phyloP scores from a whole-genome alignment of 2,888 invertebrate genomes.

The Helleia helle region DNA sequence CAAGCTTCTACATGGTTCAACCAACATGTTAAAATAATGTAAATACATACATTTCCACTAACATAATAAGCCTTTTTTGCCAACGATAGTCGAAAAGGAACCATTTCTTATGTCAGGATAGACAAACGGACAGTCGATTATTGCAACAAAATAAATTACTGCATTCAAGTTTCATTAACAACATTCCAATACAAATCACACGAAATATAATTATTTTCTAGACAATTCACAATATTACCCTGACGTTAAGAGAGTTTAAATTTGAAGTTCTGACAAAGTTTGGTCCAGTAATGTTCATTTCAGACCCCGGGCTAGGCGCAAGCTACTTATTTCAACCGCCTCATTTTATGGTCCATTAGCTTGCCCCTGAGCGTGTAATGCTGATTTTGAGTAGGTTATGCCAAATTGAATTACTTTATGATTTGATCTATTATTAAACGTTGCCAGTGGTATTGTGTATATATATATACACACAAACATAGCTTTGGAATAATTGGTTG shows the following conservation, averaged over 20 bases:
- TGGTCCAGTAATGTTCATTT: slow-evolving; percentile 24
- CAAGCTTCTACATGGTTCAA: too few relatives aligned
- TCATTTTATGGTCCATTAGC: slow-evolving; percentile 30
- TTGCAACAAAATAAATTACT: background rate
- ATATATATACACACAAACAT: too few relatives aligned
- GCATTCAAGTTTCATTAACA: too few relatives aligned
- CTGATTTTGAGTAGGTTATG: slow-evolving; percentile 18
- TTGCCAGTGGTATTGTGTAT: background rate
- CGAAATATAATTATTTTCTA: slow-evolving; percentile 28
- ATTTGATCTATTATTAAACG: slow-evolving; percentile 7
- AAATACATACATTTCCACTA: too few relatives aligned
- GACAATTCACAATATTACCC: slow-evolving; percentile 30
- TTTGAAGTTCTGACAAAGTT: slow-evolving; percentile 25
- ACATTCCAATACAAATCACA: too few relatives aligned
- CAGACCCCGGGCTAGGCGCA: slow-evolving; percentile 22
- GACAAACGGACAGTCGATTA: too few relatives aligned
- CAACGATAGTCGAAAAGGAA: too few relatives aligned
- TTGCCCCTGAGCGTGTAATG: slow-evolving; percentile 22
- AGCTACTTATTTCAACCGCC: slow-evolving; percentile 27
- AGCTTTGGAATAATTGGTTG: too few relatives aligned
- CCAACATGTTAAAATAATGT: too few relatives aligned
- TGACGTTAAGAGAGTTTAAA: slow-evolving; percentile 21
- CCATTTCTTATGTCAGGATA: too few relatives aligned
- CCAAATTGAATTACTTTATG: slow-evolving; percentile 14
- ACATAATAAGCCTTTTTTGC: too few relatives aligned